Evolutionary conservation across 2,888 invertebrate species (phyloP).

Genomic region (Marronus borbonicus): DNA sequence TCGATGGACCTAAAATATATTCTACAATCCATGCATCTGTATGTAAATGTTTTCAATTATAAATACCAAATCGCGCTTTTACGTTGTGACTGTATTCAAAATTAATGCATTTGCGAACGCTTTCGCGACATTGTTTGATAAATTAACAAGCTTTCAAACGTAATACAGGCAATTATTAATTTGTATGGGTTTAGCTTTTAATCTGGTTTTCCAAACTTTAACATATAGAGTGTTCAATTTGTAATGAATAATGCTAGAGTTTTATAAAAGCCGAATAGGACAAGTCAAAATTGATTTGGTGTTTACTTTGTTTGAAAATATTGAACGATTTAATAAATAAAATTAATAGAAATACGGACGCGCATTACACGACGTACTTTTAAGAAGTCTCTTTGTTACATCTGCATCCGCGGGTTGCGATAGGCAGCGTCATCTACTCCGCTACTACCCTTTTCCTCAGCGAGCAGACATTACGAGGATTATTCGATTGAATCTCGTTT

Average conservation of each 20-base stretch:
- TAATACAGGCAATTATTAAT: background rate
- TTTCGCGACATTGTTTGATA: background rate
- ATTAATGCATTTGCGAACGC: background rate
- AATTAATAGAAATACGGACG: too few relatives aligned
- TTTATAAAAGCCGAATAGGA: too few relatives aligned
- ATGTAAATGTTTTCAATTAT: slow-evolving; percentile 3
- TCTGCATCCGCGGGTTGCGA: too few relatives aligned
- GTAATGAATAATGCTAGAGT: background rate
- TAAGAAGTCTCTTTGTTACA: too few relatives aligned
- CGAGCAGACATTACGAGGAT: too few relatives aligned
- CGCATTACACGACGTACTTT: too few relatives aligned
- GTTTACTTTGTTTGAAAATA: too few relatives aligned
- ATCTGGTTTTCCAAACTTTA: background rate
- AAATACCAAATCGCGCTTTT: background rate
- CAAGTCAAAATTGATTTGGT: too few relatives aligned
- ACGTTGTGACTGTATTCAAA: background rate
- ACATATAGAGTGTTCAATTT: background rate
- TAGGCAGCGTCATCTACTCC: too few relatives aligned
- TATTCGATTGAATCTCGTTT: too few relatives aligned
- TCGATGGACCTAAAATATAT: background rate
- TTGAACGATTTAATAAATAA: too few relatives aligned
- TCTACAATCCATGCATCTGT: background rate
- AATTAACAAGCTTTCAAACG: background rate
- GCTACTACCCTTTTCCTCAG: too few relatives aligned
- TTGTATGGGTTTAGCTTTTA: background rate